Base-by-base conservation (phyloP, 2,888 invertebrate genomes). In the Selenia dentaria region DNA sequence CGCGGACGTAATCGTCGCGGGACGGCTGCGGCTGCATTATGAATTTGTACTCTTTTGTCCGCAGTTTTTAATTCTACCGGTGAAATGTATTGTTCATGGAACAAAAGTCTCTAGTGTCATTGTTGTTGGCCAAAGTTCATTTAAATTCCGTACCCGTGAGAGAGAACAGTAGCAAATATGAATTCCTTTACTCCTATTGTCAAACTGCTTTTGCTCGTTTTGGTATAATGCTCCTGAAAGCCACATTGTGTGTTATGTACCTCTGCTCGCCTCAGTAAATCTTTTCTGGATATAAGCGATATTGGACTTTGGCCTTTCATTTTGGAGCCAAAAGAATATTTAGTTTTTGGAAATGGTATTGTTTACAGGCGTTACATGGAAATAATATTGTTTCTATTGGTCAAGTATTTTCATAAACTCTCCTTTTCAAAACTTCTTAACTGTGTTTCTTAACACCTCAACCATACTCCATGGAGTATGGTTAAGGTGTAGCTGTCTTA, bases 71-170 rank as follows among this genome's bases (percentile, higher is more conserved):
- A 88, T 88, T 89, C 81, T 79, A 83, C 85, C 85, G 80, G 87
- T 81, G 79, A 84, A 87, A 86, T 84, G 84, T 86, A 87, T 87
- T 87, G 89, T 88, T 85, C 83, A 68, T 74, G 74, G 80, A 85
- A 90, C 88, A 89, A 89, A 85, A 84, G 86, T 83, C 78, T 74
- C 76, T 74, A 80, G 83, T 87, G 84, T 87, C 87, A 88, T 88
- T 87, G 85, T 87, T 84, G 87, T 83, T 83, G 82, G 83, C 81
- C 83, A 87, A 86, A 88, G 89, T 88, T 88, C 87, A 88, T 89
- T 89, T 88, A 85, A 86, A 88, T 88, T 88, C 87, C 75, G 75
- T 67, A 74, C 79, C 81, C 79, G 84, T 84, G 83, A 86, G 85
- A 83, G 83, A 74, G 80, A 85, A 86, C 87, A 80, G 86, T 86